Evolutionary conservation across 2,113 vertebrate genomes (phyloP), one percentile per base, ranked within the genome.

Genomic region (Pantherophis guttatus): DNA sequence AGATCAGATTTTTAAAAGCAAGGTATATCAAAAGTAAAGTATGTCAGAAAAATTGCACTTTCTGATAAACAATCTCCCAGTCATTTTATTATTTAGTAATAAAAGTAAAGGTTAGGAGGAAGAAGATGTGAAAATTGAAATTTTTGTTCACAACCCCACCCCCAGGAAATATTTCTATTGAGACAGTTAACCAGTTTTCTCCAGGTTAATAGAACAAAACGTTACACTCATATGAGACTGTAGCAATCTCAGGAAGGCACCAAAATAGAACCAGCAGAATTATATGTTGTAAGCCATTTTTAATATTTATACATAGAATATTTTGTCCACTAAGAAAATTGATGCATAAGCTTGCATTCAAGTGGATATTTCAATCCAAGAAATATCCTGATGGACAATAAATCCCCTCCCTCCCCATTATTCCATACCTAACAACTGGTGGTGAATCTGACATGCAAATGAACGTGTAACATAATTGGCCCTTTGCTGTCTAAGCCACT

Each of bases 401-500:
- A 44, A 44, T 11, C 33, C n/a, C 75, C 1, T 65, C 29, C 65
- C 65, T 70, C 29, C 29, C 65, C 90, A 88, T 90, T 24, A 29
- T 53, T 94, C 6, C 90, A 90, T 94, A 85, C 5, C 4, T 58
- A 70, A 0, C 23, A 92, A 81, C 91, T 5, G 65, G 50, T 55
- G 65, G 6, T 48, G 54, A 91, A 90, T 52, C 86, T 17, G 0
- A 53, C 0, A 2, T 88, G 75, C 0, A 2, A 54, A 93, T 75
- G 94, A 94, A 65, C n/a, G 3, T 8, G 7, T 89, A 0, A 1
- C 1, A 88, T 17, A 93, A 88, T 94, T 29, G 93, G 94, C 92
- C 6, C 17, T 52, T 10, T 39, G 7, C 90, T 95, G 75, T 92
- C 33, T 93, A 94, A 86, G 93, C 94, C 93, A 91, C 96, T 95